Conservation (phyloP, 1,140 invertebrate species). For the Macrostomum lignano region DNA sequence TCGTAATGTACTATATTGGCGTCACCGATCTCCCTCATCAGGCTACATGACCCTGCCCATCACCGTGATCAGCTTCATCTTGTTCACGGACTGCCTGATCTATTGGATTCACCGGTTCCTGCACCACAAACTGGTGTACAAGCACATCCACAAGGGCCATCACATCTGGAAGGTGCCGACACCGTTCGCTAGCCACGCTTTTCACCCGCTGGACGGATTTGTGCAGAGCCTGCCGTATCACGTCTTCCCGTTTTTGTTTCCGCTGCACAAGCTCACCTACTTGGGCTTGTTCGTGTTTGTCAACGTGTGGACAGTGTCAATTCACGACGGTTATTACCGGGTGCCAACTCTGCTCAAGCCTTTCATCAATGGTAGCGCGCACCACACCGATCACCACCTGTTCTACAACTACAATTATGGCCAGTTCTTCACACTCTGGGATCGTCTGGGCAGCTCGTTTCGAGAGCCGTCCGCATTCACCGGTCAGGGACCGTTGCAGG, state of each 20-base stretch:
- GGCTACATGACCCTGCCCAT: neutral
- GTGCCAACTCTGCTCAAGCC: conserved; percentile 24
- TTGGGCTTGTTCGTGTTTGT: conserved; percentile 29
- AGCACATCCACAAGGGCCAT: conserved; percentile 29
- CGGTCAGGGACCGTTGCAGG: conserved; percentile 19
- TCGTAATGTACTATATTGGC: conserved; percentile 1
- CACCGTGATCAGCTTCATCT: conserved; percentile 27
- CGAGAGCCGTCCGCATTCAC: conserved; percentile 16
- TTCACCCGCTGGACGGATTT: conserved; percentile 31
- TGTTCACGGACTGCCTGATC: conserved; percentile 31
- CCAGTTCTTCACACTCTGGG: conserved; percentile 33
- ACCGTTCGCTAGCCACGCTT: conserved; percentile 32
- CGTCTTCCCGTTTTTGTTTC: conserved; percentile 30
- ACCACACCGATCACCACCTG: conserved; percentile 31
- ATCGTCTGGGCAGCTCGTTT: conserved; percentile 25
- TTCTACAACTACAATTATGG: conserved; percentile 33
- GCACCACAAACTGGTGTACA: conserved; percentile 25
- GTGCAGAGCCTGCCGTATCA: conserved; percentile 30
- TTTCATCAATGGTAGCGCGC: conserved; percentile 30
- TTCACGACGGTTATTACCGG: conserved; percentile 30
- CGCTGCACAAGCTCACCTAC: conserved; percentile 29
- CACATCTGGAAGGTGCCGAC: conserved; percentile 25
- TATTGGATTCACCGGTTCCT: conserved; percentile 32
- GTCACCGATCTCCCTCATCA: neutral
- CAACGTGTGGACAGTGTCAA: conserved; percentile 32